Conservation (phyloP, 2,888 invertebrate species). For the Disparrhopalites patrizii region DNA sequence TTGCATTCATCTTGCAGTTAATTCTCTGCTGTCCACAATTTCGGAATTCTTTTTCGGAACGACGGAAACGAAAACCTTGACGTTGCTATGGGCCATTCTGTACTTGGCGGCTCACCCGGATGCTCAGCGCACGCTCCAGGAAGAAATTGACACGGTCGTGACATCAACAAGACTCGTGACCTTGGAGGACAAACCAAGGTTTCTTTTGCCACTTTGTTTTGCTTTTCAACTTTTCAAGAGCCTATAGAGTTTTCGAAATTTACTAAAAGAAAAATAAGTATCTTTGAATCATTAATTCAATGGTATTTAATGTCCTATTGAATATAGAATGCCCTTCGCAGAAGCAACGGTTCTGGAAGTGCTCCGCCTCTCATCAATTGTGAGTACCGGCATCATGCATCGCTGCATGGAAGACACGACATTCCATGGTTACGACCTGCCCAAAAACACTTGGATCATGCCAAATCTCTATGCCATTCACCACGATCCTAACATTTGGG, state of each 20-base stretch:
- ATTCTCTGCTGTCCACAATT: constrained; percentile 8
- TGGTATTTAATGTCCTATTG: too few species aligned
- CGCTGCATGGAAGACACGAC: neutral
- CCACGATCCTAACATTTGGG: constrained; percentile 35
- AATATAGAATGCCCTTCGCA: constrained; percentile 11
- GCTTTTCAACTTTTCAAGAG: too few species aligned
- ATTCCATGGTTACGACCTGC: constrained; percentile 7
- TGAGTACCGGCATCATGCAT: constrained; percentile 18
- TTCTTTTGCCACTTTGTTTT: too few species aligned
- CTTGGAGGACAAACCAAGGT: constrained; percentile 6
- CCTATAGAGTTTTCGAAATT: too few species aligned
- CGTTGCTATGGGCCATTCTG: constrained; percentile 21
- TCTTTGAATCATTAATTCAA: too few species aligned
- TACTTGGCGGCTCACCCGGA: neutral
- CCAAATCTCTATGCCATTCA: constrained; percentile 26
- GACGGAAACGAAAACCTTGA: constrained; percentile 15
- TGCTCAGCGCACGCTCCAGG: constrained; percentile 16
- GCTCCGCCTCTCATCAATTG: constrained; percentile 11
- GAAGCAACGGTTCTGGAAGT: constrained; percentile 15
- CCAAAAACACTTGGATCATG: constrained; percentile 9
- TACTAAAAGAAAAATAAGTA: too few species aligned
- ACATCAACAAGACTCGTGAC: neutral
- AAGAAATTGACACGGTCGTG: constrained; percentile 20
- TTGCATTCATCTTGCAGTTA: constrained; percentile 6
- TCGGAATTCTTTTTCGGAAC: constrained; percentile 24